Base-by-base conservation (phyloP, 2,888 invertebrate species). In the Antitype chi region DNA sequence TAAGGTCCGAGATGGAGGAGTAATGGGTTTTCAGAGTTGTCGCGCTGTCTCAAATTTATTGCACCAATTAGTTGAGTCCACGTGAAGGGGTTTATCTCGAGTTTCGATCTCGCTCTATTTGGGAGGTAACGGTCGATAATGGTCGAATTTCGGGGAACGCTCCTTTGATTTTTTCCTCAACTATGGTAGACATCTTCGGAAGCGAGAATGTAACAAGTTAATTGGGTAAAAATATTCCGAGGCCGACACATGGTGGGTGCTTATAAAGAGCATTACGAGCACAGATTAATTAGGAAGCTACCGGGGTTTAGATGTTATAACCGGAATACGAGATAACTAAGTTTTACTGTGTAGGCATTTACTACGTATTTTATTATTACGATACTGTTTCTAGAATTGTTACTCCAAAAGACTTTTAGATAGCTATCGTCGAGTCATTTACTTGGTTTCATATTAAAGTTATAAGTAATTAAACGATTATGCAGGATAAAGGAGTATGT, bases 191-290 rank as follows among this genome's bases (percentile, higher is more conserved):
- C 88, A 94, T 94, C 94, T 96, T 95, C 94, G 93, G 96, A 95
- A 96, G 96, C 95, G 95, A 95, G 95, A 96, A 95, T 95, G 94
- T 96, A 93, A 96, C 96, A 94, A 96, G 96, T 95, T 96, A 96
- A 96, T 96, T 96, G 96, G 96, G 90, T 93, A 90, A 90, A 96
- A 94, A 93, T 94, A 95, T 95, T 94, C 91, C 81, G 91, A 90
- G 89, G 90, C 88, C 92, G 91, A 93, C 94, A 93, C 93, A 93
- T 91, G 91, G 92, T 89, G 92, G 90, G 86, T 90, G 91, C 90
- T 92, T 93, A 93, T 90, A 91, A 89, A 91, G 90, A 91, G 92
- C 91, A 91, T 93, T 93, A 93, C 85, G 87, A 89, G 86, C 89
- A 88, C 89, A 93, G 94, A 95, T 96, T 95, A 95, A 95, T 95